These are phyloP conservation scores for Sclerodermus sp. DNA, from an alignment of 2,888 invertebrate genomes.

Conservation along the genomic window DNA sequence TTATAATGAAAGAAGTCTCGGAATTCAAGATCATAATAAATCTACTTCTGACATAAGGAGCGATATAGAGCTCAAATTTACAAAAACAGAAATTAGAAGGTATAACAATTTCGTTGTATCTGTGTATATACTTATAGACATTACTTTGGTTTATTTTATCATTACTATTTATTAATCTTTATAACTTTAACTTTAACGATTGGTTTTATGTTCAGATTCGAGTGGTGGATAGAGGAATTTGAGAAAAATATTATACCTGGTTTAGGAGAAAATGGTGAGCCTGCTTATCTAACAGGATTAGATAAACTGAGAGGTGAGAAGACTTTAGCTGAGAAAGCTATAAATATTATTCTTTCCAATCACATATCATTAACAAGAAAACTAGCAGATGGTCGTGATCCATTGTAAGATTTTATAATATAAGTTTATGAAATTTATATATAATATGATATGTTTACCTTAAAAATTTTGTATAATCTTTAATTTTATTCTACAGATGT, in stretches of 20 bases:
- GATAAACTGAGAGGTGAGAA: slow-evolving; percentile 70
- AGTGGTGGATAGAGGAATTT: slow-evolving; percentile 64
- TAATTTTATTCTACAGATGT: slow-evolving; percentile 60
- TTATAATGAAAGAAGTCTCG: no score
- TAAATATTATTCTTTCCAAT: slow-evolving; percentile 87
- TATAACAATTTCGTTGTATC: no score
- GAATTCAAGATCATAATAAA: no score
- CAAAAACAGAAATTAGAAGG: background rate
- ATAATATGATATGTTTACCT: background rate
- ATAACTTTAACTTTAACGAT: no score
- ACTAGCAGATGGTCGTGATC: slow-evolving; percentile 66
- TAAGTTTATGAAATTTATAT: slow-evolving; percentile 42
- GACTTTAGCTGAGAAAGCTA: slow-evolving; percentile 78
- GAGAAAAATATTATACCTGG: slow-evolving; percentile 68
- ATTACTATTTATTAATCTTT: background rate
- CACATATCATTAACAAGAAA: slow-evolving; percentile 83
- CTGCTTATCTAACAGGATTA: slow-evolving; percentile 67
- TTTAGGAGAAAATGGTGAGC: slow-evolving; percentile 73
- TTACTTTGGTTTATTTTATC: no score
- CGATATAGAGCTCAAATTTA: background rate
- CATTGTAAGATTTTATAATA: slow-evolving; percentile 54
- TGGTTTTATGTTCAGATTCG: slow-evolving; percentile 52
- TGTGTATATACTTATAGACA: no score
- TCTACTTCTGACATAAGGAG: background rate
- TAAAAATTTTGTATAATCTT: no score